Base-by-base conservation (phyloP, 2,113 vertebrate species). In the Osmerus mordax region DNA sequence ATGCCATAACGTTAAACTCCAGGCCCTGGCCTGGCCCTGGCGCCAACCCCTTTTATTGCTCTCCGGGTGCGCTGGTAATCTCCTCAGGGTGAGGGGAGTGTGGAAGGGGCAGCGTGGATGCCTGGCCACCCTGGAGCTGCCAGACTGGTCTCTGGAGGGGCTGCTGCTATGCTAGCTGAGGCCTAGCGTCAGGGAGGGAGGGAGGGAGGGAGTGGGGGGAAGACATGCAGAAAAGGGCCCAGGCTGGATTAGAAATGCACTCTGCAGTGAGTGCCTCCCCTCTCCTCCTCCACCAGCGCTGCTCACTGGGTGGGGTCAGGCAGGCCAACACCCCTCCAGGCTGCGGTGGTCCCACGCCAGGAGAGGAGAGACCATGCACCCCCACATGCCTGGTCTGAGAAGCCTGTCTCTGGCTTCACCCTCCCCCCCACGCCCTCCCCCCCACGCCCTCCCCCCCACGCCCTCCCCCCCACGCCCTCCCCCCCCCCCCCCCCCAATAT, bases 41-140 rank as follows among this genome's bases (percentile, higher is more conserved):
- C 78, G 83, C 81, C 83, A 77, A 74, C 67, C 74, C 56, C 60
- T 77, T 83, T 81, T 79, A 83, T 73, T 70, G 76, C 76, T 61
- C 61, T 13, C 72, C 73, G 81, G 64, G 65, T 70, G 19, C 28
- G 61, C 65, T 82, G 58, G 4, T 73, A 72, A 82, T 71, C 73
- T 47, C 74, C 67, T 67, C 51, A 29, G 62, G 67, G 18, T 65
- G 47, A 54, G 53, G 47, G 25, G 58, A 29, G 61, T 63, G 16
- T 63, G 61, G 28, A 13, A 16, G 32, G 29, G 15, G 61, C 15
- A 76, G 54, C 21, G 62, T 54, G 72, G 71, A 56, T 67, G 64
- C 29, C 52, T 56, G 75, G 70, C 53, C 16, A 54, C 74, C 74
- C 54, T 70, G 25, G 25, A 28, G 25, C 25, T 28, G 68, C 61